phyloP scores from a whole-genome alignment of 2,113 vertebrate species.

The Chionomys nivalis region DNA sequence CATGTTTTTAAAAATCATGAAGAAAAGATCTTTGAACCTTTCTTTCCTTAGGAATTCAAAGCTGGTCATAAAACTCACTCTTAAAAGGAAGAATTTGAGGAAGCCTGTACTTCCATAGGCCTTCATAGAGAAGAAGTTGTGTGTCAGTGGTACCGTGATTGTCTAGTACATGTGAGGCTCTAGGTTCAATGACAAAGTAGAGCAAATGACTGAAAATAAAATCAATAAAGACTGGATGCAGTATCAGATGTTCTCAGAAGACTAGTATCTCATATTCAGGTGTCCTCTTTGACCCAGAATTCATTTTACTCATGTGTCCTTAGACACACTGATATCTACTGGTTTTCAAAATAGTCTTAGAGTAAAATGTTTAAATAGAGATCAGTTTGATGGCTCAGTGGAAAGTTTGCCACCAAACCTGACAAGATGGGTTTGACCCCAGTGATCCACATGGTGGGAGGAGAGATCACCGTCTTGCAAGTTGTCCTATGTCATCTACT shows the following conservation, averaged over 20 bases:
- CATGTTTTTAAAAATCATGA: constrained; percentile 54
- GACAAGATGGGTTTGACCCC: not conserved
- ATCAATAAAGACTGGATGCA: too few species aligned
- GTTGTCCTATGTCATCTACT: not conserved
- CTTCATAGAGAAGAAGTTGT: not conserved
- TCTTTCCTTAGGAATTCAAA: not conserved
- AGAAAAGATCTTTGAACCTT: not conserved
- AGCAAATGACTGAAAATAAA: not conserved
- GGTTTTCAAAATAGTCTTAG: not conserved
- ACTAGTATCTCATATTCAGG: not conserved
- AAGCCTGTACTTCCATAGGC: not conserved
- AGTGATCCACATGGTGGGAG: not conserved
- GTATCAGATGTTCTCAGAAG: too few species aligned
- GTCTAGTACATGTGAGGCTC: too few species aligned
- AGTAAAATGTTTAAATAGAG: not conserved
- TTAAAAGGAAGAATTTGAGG: not conserved
- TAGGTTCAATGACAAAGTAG: not conserved
- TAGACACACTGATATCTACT: not conserved
- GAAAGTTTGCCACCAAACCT: not conserved
- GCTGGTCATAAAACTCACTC: not conserved
- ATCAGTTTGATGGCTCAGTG: not conserved
- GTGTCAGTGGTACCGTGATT: not conserved
- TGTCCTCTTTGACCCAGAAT: too few species aligned
- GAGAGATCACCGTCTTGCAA: too few species aligned
- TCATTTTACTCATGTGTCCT: too few species aligned